These are phyloP conservation scores for Emydocephalus ijimae DNA, from an alignment of 2,113 vertebrate species.

Conservation along the genomic window DNA sequence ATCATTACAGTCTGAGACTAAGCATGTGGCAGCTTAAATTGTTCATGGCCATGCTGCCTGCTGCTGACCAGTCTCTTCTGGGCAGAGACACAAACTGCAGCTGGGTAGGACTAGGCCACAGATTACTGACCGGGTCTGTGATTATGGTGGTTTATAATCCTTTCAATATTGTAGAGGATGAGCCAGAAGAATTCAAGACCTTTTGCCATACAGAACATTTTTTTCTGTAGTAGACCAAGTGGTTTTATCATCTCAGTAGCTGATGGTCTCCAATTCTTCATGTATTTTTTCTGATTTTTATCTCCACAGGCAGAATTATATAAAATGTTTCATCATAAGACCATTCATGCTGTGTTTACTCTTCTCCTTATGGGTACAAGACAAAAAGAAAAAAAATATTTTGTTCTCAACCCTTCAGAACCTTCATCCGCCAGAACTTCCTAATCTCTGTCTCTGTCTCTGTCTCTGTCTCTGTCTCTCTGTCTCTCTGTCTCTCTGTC, in stretches of 20 bases:
- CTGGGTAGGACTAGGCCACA: not conserved
- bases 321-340: slow-evolving; percentile 86
- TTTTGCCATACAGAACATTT: not conserved
- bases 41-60: not conserved
- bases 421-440: slow-evolving; percentile 65
- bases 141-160: slow-evolving; percentile 53
- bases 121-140: not conserved
- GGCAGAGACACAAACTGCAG: not conserved
- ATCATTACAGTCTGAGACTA: not conserved
- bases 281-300: slow-evolving; percentile 66
- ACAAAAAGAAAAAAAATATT: slow-evolving; percentile 82
- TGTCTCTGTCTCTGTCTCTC: not conserved
- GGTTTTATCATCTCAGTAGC: slow-evolving; percentile 44
- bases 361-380: slow-evolving; percentile 87
- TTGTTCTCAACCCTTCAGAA: slow-evolving; percentile 74
- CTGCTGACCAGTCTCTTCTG: not conserved
- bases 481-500: not conserved
- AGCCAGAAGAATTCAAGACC: slow-evolving; percentile 27
- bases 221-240: not conserved
- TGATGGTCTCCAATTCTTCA: slow-evolving; percentile 37
- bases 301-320: slow-evolving; percentile 78
- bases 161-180: slow-evolving; percentile 66
- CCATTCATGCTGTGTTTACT: slow-evolving; percentile 87
- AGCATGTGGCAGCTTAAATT: not conserved
- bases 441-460: not conserved